These are phyloP conservation scores for Acrobasis consociella DNA, from an alignment of 2,888 invertebrate genomes.

Conservation along the genomic window DNA sequence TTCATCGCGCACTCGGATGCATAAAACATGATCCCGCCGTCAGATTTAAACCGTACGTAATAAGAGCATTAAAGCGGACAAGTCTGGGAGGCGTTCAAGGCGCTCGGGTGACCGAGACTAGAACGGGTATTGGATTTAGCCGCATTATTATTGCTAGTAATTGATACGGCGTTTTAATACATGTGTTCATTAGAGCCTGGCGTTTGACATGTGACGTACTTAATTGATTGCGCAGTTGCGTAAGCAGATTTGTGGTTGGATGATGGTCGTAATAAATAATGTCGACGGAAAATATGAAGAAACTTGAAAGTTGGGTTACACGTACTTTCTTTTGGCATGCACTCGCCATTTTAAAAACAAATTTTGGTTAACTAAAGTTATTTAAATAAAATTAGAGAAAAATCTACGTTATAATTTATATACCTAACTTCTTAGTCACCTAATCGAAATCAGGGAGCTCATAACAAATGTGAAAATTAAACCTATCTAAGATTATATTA, in stretches of 20 bases:
- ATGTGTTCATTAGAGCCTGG: slow-evolving; percentile 17
- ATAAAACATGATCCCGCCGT: slow-evolving; percentile 80
- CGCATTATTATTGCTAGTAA: slow-evolving; percentile 19
- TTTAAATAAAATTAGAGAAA: too few relatives aligned
- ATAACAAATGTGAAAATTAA: too few relatives aligned
- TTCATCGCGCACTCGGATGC: slow-evolving; percentile 77
- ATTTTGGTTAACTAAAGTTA: neutral
- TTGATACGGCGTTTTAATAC: slow-evolving; percentile 21
- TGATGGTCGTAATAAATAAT: slow-evolving; percentile 16
- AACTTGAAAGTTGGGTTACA: slow-evolving; percentile 5
- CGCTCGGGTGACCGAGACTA: slow-evolving; percentile 34
- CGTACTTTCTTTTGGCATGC: neutral
- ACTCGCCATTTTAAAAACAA: neutral
- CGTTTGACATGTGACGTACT: slow-evolving; percentile 18
- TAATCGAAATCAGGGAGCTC: too few relatives aligned
- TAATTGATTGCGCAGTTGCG: slow-evolving; percentile 19
- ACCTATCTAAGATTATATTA: too few relatives aligned
- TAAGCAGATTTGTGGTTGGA: slow-evolving; percentile 19
- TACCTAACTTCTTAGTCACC: too few relatives aligned
- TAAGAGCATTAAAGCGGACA: slow-evolving; percentile 74
- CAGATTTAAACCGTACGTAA: slow-evolving; percentile 81
- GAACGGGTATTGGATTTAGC: slow-evolving; percentile 9
- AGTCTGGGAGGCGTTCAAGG: slow-evolving; percentile 52
- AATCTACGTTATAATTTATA: too few relatives aligned
- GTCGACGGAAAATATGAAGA: slow-evolving; percentile 8